Evolutionary conservation across 2,113 vertebrate species (phyloP).

Genomic region (Bos javanicus): DNA sequence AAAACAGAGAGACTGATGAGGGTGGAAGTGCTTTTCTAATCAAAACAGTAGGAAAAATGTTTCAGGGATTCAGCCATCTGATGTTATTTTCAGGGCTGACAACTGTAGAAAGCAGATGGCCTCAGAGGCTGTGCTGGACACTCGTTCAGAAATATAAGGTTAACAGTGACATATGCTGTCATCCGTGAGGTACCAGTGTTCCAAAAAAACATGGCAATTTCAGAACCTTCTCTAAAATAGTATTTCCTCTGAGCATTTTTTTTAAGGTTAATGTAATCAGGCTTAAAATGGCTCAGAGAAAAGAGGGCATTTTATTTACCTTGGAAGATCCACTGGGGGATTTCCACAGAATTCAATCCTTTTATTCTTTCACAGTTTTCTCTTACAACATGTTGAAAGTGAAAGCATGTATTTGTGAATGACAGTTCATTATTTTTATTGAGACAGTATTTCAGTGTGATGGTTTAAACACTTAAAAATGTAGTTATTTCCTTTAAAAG

Average conservation of each 20-base stretch:
- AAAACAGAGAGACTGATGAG: neutral
- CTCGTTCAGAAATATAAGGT: neutral
- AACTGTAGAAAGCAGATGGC: conserved; percentile 47
- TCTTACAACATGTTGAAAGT: neutral
- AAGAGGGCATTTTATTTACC: conserved; percentile 4
- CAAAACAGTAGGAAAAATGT: neutral
- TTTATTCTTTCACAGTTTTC: neutral
- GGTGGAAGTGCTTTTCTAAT: conserved; percentile 18
- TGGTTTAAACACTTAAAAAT: neutral
- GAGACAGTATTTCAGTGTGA: neutral
- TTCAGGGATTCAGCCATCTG: neutral
- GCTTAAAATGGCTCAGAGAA: conserved; percentile 2
- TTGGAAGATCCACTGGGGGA: neutral
- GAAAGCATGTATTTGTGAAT: neutral
- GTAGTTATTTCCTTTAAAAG: neutral
- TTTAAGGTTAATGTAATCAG: conserved; percentile 32
- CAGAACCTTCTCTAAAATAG: neutral
- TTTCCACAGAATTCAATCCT: neutral
- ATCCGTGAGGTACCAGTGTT: neutral
- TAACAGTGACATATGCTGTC: neutral
- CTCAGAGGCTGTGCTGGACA: neutral
- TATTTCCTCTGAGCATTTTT: conserved; percentile 24
- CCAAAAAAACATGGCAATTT: conserved; percentile 15
- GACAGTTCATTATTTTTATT: neutral
- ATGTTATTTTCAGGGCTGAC: conserved; percentile 40